Percentiles rank a stretch among this genome's conserved stretches.
Conservation (phyloP, 2,113 vertebrate genomes). For the Tursiops truncatus region DNA sequence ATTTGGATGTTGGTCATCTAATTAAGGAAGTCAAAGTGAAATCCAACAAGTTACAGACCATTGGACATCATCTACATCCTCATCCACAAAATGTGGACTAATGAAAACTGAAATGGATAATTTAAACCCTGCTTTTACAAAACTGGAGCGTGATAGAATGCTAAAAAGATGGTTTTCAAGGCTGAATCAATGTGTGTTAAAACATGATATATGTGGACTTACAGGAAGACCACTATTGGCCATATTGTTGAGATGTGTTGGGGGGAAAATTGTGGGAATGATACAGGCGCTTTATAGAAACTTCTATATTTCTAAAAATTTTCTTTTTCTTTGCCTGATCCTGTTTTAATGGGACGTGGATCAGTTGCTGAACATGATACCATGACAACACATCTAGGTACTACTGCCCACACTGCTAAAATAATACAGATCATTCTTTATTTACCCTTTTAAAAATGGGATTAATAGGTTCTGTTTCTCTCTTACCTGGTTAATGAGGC, state of each 20-base stretch:
- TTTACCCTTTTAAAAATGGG: not conserved
- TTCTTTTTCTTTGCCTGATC: not conserved
- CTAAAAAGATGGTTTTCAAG: not conserved
- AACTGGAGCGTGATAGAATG: not conserved
- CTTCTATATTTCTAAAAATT: not conserved
- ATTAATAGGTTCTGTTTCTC: not conserved
- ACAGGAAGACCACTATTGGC: not conserved
- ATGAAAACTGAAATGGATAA: not conserved
- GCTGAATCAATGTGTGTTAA: not conserved
- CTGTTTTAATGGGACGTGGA: not conserved
- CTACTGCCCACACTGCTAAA: not conserved
- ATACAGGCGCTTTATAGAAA: not conserved
- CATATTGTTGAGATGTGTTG: not conserved
- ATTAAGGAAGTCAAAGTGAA: not conserved
- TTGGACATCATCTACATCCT: not conserved
- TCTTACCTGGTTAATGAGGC: not conserved
- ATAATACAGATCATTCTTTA: not conserved
- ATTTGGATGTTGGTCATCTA: not conserved
- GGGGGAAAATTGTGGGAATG: not conserved
- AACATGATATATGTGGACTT: not conserved
- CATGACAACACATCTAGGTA: not conserved
- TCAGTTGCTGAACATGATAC: not conserved
- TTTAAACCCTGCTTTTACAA: not conserved
- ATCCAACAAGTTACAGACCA: not conserved
- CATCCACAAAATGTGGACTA: not conserved